Conservation (phyloP, 2,113 vertebrate species). For the Apus apus region DNA sequence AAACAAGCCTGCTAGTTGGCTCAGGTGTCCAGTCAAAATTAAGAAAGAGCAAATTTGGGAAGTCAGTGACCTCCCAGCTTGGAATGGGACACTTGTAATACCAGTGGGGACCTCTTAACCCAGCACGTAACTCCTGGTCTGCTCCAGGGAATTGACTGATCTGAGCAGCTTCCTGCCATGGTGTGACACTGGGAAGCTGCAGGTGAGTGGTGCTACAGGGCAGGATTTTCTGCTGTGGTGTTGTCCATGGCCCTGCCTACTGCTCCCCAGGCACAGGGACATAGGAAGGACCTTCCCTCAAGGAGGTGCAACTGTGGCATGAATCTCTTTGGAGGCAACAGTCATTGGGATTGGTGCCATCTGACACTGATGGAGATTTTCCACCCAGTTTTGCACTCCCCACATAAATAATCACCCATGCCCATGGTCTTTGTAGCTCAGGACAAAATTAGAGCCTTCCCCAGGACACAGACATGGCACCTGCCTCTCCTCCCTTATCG, state of each 20-base stretch:
- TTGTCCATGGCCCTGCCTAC: neutral
- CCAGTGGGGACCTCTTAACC: neutral
- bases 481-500: neutral
- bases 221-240: neutral
- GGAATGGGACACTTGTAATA: neutral
- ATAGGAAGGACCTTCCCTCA: neutral
- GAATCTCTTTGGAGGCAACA: neutral
- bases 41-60: neutral
- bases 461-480: neutral
- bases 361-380: neutral
- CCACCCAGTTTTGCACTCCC: neutral
- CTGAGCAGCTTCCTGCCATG: neutral
- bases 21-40: neutral
- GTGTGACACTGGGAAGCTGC: neutral
- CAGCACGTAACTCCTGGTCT: neutral
- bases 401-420: neutral
- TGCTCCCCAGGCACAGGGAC: neutral
- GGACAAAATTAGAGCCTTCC: neutral
- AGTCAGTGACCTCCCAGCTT: neutral
- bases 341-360: neutral
- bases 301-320: neutral
- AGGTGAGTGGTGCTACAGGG: accelerated
- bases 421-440: neutral
- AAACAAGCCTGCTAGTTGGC: neutral
- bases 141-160: neutral